A percentile compares a stretch with the other conserved stretches of the same genome.
Conservation (phyloP, 2,797 vertebrate genomes). For the Babyrousa celebensis region DNA sequence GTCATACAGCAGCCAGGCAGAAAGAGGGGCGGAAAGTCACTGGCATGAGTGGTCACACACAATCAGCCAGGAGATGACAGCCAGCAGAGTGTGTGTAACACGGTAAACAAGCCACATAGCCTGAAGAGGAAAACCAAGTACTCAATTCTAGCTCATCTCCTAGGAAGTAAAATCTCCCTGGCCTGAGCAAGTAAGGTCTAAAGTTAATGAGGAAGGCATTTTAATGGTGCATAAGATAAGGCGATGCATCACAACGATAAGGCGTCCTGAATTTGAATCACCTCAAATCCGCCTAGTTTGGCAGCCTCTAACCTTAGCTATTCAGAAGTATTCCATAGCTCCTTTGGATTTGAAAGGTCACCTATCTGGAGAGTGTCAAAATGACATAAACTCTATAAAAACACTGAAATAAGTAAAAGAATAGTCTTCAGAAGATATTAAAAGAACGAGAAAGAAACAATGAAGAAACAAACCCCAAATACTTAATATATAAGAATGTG, state of each 20-base stretch:
- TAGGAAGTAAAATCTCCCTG: neutral
- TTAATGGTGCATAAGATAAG: neutral
- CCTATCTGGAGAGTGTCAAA: neutral
- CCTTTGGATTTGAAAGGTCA: neutral
- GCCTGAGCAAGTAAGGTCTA: neutral
- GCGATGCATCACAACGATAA: neutral
- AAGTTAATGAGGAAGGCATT: neutral
- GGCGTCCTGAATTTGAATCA: neutral
- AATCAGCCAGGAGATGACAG: neutral
- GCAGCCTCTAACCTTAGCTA: neutral
- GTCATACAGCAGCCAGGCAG: neutral
- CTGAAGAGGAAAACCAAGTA: neutral
- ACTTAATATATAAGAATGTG: neutral
- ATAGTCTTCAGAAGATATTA: neutral
- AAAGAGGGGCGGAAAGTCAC: neutral
- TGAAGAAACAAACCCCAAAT: neutral
- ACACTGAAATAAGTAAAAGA: neutral
- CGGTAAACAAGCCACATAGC: neutral
- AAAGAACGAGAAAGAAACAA: neutral
- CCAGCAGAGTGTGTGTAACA: neutral
- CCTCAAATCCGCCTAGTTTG: neutral
- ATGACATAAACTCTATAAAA: neutral
- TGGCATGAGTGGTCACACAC: too few relatives aligned
- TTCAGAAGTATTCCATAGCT: neutral
- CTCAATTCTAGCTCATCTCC: neutral